Evolutionary conservation across 1,140 invertebrate species (phyloP).

Genomic region (Melanaphis sacchari): DNA sequence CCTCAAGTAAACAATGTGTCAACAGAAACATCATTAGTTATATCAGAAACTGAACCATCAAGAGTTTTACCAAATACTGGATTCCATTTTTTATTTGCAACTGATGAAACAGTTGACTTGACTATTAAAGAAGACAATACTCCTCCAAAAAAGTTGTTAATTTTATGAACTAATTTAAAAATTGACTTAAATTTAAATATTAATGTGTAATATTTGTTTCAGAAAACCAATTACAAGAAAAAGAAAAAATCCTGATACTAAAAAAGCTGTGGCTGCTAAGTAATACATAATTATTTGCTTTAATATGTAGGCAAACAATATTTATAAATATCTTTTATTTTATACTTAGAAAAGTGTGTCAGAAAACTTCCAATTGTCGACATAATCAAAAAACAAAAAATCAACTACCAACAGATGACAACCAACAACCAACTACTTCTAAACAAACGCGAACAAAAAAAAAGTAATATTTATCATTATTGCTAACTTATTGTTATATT

Average conservation of each 20-base stretch:
- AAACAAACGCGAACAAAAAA: too few species aligned
- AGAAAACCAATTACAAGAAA: background rate
- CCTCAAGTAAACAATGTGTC: background rate
- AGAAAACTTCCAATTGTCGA: background rate
- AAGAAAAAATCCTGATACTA: background rate
- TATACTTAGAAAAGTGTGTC: background rate
- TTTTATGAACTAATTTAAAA: background rate
- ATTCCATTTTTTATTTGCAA: slow-evolving; percentile 32
- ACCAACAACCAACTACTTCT: background rate
- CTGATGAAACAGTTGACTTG: slow-evolving; percentile 16
- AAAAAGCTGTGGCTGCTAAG: background rate
- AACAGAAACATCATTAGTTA: background rate
- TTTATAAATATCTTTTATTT: background rate
- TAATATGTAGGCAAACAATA: background rate
- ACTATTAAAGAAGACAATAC: background rate
- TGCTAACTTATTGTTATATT: too few species aligned
- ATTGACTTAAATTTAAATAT: background rate
- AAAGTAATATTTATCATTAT: background rate
- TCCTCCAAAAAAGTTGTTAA: background rate
- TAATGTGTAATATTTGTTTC: background rate
- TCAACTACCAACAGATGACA: background rate
- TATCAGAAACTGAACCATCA: slow-evolving; percentile 20
- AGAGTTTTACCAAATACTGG: background rate
- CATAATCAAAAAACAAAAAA: background rate
- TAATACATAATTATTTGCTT: background rate